A percentile compares a stretch with the other conserved stretches of the same genome.
phyloP scores from a whole-genome alignment of 92 coral and sea anemone genomes.

The Heteractis magnifica region DNA sequence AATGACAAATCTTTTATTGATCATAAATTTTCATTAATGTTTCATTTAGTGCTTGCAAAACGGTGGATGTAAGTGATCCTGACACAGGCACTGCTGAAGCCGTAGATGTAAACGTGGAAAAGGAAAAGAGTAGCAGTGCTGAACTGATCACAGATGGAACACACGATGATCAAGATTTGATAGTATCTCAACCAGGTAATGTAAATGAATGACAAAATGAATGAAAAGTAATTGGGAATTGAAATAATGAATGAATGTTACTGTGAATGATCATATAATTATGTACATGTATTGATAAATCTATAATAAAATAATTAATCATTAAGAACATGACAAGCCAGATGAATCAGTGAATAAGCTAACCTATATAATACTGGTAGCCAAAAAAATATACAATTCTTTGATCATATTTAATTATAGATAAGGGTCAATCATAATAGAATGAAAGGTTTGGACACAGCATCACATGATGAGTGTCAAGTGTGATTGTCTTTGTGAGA shows the following conservation, averaged over 20 bases:
- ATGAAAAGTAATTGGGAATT: neutral
- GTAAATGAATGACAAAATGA: neutral
- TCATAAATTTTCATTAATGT: neutral
- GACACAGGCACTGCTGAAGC: neutral
- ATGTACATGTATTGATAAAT: neutral
- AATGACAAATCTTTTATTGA: no score
- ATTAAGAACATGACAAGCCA: no score
- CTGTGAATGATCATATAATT: neutral
- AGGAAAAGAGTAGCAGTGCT: neutral
- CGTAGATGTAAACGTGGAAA: conserved; percentile 13
- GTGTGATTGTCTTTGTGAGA: no score
- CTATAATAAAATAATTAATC: neutral
- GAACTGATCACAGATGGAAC: neutral
- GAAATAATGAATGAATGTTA: neutral
- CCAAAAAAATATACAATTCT: no score
- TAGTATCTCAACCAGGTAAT: conserved; percentile 22
- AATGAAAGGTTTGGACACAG: no score
- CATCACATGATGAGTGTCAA: no score
- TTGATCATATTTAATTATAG: no score
- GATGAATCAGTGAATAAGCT: no score
- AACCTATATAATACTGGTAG: no score
- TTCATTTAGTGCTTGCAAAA: conserved; percentile 5
- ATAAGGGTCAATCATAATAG: no score
- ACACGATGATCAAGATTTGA: neutral
- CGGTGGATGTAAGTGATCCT: neutral